Evolutionary conservation across 2,797 vertebrate genomes (phyloP).

Genomic region (Peromyscus eremicus): DNA sequence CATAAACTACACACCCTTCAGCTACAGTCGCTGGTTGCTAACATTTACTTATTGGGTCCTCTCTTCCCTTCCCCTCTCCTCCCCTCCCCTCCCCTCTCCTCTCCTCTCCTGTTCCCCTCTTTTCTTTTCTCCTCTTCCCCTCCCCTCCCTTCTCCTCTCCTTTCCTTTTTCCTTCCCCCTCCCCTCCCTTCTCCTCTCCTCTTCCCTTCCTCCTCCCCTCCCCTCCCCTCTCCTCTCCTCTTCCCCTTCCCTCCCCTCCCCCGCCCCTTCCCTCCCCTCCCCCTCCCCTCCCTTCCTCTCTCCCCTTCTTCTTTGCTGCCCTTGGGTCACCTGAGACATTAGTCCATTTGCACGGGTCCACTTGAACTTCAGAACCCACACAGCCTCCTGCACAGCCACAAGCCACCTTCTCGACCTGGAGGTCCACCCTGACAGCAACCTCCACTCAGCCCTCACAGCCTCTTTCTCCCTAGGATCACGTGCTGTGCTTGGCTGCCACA

Average conservation of each 20-base stretch:
- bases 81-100: neutral
- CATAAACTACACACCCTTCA: neutral
- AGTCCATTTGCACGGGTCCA: neutral
- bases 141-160: no score
- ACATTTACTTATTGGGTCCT: neutral
- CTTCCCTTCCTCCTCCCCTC: fast-evolving
- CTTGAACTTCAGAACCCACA: neutral
- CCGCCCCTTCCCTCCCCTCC: neutral
- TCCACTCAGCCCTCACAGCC: neutral
- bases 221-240: no score
- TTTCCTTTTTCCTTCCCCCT: no score
- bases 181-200: no score
- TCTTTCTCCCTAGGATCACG: neutral
- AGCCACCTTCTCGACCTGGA: neutral
- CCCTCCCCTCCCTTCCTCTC: no score
- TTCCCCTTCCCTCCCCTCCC: no score
- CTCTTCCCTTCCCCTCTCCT: no score
- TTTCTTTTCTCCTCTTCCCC: fast-evolving
- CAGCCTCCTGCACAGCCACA: neutral
- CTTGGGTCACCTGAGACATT: neutral
- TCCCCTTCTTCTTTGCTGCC: no score
- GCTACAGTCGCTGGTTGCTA: neutral
- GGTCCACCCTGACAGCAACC: neutral
- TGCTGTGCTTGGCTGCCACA: neutral
- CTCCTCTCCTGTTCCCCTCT: fast-evolving